Evolutionary conservation across 2,797 vertebrate species (phyloP), one percentile per base, ranked within the genome.

Genomic region (Hippocampus kuda): DNA sequence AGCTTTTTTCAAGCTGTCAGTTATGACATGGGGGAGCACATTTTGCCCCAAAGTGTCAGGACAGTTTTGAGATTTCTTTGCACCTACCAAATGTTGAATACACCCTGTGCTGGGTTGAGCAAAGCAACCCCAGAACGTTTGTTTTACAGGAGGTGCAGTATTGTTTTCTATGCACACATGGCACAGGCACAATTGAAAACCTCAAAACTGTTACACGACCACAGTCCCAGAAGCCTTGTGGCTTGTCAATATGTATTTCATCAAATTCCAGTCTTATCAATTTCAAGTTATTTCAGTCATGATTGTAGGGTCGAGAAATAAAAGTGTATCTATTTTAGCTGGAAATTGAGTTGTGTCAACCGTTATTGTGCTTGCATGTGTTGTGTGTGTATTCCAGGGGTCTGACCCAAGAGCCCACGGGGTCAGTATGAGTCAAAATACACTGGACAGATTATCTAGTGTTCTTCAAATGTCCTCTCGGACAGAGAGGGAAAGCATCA

Each of bases 381-480:
- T 20, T 70, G 26, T 53, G 48, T 68, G 62, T 74, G 72, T 72
- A 26, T 75, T 72, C 79, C 66, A 73, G 78, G 26, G 77, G 73
- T 82, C 70, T 75, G 76, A 73, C 76, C 81, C 70, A 70, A 53
- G 73, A 77, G 78, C 78, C 81, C 74, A 68, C 10, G 68, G 79
- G 77, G 75, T 80, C 80, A 77, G 62, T 71, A 70, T 85, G 85
- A 88, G 66, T 73, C 66, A 86, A 87, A 88, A 82, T 75, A 62
- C 70, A 78, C 67, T 66, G 80, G 85, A 87, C 84, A 67, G 77
- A 75, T 80, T 79, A 77, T 76, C 76, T 81, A 74, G 70, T 79
- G 82, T 77, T 89, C 81, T 83, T 83, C 77, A 87, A 79, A 85
- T 79, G 77, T 75, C 82, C 85, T 83, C 71, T 72, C 74, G 79